Evolutionary conservation across 1,140 invertebrate species (phyloP), one percentile per base, ranked within the genome.

Genomic region (Mylabris phalerata): DNA sequence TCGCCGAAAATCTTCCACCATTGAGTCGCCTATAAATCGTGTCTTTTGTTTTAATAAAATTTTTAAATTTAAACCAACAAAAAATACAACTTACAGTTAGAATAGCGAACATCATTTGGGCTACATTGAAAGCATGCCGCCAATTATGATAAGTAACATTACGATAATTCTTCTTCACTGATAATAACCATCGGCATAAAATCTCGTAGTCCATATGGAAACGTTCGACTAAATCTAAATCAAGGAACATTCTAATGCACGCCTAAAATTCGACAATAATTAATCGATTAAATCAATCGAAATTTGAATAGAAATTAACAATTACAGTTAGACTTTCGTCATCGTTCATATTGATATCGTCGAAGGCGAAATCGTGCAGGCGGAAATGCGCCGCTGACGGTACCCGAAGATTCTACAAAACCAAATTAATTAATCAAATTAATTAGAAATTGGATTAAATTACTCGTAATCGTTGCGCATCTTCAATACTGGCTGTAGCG

Each of bases 81-180:
- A 19, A 1, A 19, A 19, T 19, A 19, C 32, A 32, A 50, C 83
- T 82, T 71, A 93, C 90, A 50, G 87, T 93, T 45, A 93, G 75
- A 71, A 96, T 95, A 42, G 91, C 85, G 75, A 95, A 96, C 93
- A 96, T 96, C 85, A 94, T 94, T 75, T 96, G 93, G 3, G 91
- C 90, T 40, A 96, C 93, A 73, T 96, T 96, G 76, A 97, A 95
- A 39, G 93, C 93, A 74, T 95, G 93, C 70, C 93, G 82, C 94
- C 94, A 98, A 75, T 97, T 98, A 74, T 98, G 95, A 72, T 98
- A 98, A 7, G 90, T 94, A 10, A 98, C 93, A 71, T 93, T 92
- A 48, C 95, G 82, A 76, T 98, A 98, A 75, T 98, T 98, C 74
- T 97, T 98, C 78, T 95, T 95, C 4, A 98, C 93, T 67, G 90